These are phyloP conservation scores for Suncus etruscus DNA, from an alignment of 2,113 vertebrate species.

Conservation along the genomic window DNA sequence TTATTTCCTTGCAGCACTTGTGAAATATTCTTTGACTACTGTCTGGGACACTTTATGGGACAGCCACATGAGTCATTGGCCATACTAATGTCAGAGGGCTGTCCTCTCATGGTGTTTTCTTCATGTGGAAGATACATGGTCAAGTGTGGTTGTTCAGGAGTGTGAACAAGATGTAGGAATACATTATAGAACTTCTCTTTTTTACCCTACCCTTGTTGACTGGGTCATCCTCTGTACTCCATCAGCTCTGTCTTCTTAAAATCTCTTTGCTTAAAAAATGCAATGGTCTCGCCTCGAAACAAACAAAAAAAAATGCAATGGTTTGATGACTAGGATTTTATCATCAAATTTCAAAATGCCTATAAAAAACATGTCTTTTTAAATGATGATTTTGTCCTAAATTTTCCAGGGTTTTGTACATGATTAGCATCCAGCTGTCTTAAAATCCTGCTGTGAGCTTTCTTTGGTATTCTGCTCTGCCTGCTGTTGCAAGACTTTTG, in stretches of 20 bases:
- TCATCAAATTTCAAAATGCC: conserved; percentile 69
- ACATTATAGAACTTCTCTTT: neutral
- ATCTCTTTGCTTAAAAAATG: conserved; percentile 18
- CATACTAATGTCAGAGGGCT: neutral
- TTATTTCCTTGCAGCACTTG: neutral
- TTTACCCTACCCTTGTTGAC: neutral
- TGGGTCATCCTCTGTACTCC: neutral
- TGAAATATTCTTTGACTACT: neutral
- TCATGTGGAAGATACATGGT: neutral
- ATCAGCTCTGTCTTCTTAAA: neutral
- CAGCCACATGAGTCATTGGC: neutral
- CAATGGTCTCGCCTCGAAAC: too few relatives aligned
- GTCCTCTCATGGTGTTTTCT: neutral
- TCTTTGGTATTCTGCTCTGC: conserved; percentile 75
- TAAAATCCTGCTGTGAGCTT: conserved; percentile 77
- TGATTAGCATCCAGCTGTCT: conserved; percentile 79
- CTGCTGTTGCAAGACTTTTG: neutral
- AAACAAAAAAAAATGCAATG: conserved; percentile 47
- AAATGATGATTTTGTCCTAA: conserved; percentile 76
- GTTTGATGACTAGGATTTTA: conserved; percentile 63
- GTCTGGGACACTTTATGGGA: neutral
- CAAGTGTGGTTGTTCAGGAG: neutral
- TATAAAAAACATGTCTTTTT: conserved; percentile 60
- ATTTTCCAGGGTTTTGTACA: conserved; percentile 80
- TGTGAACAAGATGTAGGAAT: neutral